phyloP scores from a whole-genome alignment of 2,797 vertebrate genomes.

The Liparis tanakae region DNA sequence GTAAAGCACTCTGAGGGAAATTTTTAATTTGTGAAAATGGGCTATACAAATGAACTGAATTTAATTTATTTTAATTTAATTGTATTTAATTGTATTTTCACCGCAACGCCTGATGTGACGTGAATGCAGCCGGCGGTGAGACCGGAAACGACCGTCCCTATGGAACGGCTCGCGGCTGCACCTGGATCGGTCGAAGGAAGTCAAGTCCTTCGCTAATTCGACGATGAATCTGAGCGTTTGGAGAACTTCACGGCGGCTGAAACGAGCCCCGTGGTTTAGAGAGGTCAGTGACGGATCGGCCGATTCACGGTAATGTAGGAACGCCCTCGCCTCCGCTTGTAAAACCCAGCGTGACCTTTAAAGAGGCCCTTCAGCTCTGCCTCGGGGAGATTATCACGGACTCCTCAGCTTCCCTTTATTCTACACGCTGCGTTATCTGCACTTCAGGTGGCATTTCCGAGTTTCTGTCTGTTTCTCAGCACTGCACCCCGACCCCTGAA shows the following conservation, averaged over 20 bases:
- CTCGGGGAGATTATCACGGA: conserved; percentile 66
- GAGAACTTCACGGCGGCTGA: conserved; percentile 73
- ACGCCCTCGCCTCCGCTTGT: conserved; percentile 78
- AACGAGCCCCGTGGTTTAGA: conserved; percentile 66
- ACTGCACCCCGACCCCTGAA: neutral
- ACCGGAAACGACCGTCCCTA: conserved; percentile 25
- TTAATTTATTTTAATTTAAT: no score
- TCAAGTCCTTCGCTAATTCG: conserved; percentile 77
- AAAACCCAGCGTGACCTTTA: conserved; percentile 82
- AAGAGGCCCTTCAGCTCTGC: conserved; percentile 69
- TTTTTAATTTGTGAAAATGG: no score
- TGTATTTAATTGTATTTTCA: neutral
- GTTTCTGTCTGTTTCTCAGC: conserved; percentile 32
- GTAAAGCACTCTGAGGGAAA: no score
- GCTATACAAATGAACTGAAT: no score
- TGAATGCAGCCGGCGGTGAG: neutral
- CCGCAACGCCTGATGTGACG: neutral
- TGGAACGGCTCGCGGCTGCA: conserved; percentile 51
- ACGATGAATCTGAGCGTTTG: conserved; percentile 72
- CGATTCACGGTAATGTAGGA: conserved; percentile 76
- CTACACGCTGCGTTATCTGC: conserved; percentile 54
- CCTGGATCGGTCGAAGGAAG: conserved; percentile 58
- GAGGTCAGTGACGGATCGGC: conserved; percentile 78
- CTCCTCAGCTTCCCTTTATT: conserved; percentile 42
- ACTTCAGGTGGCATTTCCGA: conserved; percentile 48